Evolutionary conservation across 2,797 vertebrate species (phyloP), one percentile per base, ranked within the genome.

Genomic region (Pyrocephalus nanus): DNA sequence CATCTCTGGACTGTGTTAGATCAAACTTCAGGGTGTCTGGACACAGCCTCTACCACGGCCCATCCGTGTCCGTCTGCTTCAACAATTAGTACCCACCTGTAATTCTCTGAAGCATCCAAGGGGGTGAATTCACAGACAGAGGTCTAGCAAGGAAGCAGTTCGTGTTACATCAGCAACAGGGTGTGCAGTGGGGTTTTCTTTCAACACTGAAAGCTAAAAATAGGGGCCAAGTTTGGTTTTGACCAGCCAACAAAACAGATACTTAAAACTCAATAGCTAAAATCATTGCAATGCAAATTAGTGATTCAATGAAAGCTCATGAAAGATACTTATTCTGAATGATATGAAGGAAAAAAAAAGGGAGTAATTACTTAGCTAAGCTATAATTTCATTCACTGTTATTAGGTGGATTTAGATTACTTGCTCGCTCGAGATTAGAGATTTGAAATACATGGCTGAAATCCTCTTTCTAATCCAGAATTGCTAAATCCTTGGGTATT

Each of bases 351-450:
- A 10, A 20, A 25, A 21, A 93, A 86, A 72, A 23, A 1, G 61
- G 61, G 82, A 90, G 51, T 69, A 72, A 95, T 85, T 91, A 80
- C 92, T 94, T 88, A 94, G 84, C 90, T 62, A 57, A 90, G n/a
- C 15, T 71, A 32, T 70, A 72, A 95, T 81, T 93, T 94, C 66
- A 92, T 90, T 90, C 93, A 72, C 57, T 84, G 73, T 89, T 97
- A 97, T 95, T 96, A 97, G 93, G 92, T 83, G 69, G 95, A 87
- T 96, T 94, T 93, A 93, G 93, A 94, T 91, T 96, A 96, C 58
- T 95, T 71, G 89, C 95, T 97, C 65, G 67, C 91, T 91, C 2
- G 2, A 96, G 97, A 97, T 97, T 96, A 97, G 93, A 69, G 57
- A 88, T 92, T 96, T 85, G 93, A 96, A 94, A 93, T 91, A 92